These are phyloP conservation scores for Drosophila lacertosa DNA, from an alignment of 1,140 invertebrate genomes.

Conservation along the genomic window DNA sequence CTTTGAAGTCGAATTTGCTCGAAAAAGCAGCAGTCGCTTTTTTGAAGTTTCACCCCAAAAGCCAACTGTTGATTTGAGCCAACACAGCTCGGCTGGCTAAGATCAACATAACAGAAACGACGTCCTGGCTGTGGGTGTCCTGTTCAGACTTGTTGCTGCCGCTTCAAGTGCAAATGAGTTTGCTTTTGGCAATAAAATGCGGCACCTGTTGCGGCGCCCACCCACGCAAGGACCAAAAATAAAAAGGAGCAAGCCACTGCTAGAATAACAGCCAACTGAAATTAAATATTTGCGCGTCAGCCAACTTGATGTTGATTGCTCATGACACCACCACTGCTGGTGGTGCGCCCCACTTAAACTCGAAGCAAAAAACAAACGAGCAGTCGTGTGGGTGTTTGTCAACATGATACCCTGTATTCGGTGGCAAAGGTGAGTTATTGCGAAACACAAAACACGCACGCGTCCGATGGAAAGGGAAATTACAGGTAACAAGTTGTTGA, in stretches of 20 bases:
- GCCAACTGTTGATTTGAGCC: slow-evolving; percentile 49
- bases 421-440: background rate
- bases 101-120: too few species aligned
- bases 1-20: slow-evolving; percentile 57
- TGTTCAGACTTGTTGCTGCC: slow-evolving; percentile 51
- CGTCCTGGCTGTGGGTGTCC: slow-evolving; percentile 1
- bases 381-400: slow-evolving; percentile 10
- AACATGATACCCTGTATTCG: slow-evolving; percentile 32
- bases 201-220: slow-evolving; percentile 56
- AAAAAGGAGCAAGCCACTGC: slow-evolving; percentile 24
- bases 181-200: slow-evolving; percentile 57
- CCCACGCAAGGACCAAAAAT: slow-evolving; percentile 12
- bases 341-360: background rate
- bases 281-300: slow-evolving; percentile 64
- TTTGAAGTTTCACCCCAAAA: slow-evolving; percentile 53
- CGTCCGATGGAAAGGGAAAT: too few species aligned
- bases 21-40: slow-evolving; percentile 16
- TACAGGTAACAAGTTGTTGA: background rate
- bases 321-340: slow-evolving; percentile 1
- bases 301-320: slow-evolving; percentile 54
- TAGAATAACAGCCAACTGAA: slow-evolving; percentile 60
- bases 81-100: slow-evolving; percentile 35
- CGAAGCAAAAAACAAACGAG: slow-evolving; percentile 10
- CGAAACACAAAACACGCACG: background rate
- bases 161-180: slow-evolving; percentile 73